These are phyloP conservation scores for Parotocinclus haroldoi DNA, from an alignment of 2,797 vertebrate genomes.

Conservation along the genomic window DNA sequence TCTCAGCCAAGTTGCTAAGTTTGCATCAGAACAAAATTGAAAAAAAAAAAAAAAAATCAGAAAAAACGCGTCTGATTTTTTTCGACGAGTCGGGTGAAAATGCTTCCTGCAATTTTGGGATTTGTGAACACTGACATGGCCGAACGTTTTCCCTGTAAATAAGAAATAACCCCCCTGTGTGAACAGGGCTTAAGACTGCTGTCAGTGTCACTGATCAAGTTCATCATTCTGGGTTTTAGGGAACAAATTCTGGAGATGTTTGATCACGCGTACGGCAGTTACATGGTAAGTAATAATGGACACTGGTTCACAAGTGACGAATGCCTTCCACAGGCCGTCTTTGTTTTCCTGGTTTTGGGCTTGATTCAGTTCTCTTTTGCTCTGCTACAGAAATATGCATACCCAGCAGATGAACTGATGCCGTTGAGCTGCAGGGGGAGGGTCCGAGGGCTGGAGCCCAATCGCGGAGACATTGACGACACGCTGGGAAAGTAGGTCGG, in stretches of 20 bases:
- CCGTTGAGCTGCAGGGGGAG: constrained; percentile 78
- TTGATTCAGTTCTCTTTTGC: background rate
- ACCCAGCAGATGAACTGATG: constrained; percentile 81
- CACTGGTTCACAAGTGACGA: background rate
- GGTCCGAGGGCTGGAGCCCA: constrained; percentile 77
- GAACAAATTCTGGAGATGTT: constrained; percentile 81
- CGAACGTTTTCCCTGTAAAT: no score
- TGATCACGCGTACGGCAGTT: constrained; percentile 80
- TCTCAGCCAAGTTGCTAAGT: no score
- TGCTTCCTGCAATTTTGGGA: no score
- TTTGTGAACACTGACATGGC: no score
- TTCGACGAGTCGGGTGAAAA: no score
- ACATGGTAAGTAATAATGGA: constrained; percentile 70
- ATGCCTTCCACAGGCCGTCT: background rate
- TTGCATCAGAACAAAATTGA: no score
- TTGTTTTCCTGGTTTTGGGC: background rate
- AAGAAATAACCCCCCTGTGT: no score
- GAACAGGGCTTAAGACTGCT: background rate
- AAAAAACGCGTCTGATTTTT: no score
- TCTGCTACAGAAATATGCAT: constrained; percentile 74
- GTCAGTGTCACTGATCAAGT: background rate
- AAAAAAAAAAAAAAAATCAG: no score
- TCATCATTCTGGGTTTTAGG: constrained; percentile 56
- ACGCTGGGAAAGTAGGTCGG: constrained; percentile 76
- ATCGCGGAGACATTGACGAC: constrained; percentile 78